A percentile compares a stretch with the other conserved stretches of the same genome.
These are phyloP conservation scores for Agelaius tricolor DNA, from an alignment of 2,113 vertebrate species.

Conservation along the genomic window DNA sequence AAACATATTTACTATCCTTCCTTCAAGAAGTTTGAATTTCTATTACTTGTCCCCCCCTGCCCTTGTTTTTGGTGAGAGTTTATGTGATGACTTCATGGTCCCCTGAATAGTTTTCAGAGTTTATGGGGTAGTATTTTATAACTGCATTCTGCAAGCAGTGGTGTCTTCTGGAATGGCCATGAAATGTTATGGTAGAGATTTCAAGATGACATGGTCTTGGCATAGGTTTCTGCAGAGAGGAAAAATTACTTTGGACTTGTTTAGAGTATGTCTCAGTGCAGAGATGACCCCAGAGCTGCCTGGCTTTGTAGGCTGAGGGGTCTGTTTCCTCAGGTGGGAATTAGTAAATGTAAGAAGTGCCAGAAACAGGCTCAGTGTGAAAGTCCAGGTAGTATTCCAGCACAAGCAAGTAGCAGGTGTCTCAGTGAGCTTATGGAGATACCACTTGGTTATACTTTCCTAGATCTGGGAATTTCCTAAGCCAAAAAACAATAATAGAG, in stretches of 20 bases:
- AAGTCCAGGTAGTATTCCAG: not conserved
- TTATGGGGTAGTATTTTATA: slow-evolving; percentile 42
- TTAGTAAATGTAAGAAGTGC: not conserved
- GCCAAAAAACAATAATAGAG: not conserved
- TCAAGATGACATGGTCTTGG: not conserved
- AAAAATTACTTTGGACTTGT: not conserved
- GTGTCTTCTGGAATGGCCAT: not conserved
- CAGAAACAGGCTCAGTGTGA: not conserved
- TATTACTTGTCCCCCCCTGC: fast-evolving
- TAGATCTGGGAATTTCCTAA: not conserved
- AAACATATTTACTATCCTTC: not conserved
- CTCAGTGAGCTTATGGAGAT: not conserved
- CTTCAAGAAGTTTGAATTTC: not conserved
- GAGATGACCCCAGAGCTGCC: not conserved
- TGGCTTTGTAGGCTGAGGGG: not conserved
- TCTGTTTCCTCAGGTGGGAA: not conserved
- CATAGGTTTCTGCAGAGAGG: not conserved
- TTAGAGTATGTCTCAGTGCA: not conserved
- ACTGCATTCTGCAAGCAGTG: slow-evolving; percentile 18
- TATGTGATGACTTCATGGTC: slow-evolving; percentile 12
- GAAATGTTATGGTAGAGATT: not conserved
- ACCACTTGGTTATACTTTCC: not conserved
- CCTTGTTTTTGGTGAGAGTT: not conserved
- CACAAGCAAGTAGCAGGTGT: not conserved
- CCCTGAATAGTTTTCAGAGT: slow-evolving; percentile 31